Evolutionary conservation across 2,888 invertebrate genomes (phyloP), one percentile per base, ranked within the genome.

Genomic region (Ochlodes sylvanus): DNA sequence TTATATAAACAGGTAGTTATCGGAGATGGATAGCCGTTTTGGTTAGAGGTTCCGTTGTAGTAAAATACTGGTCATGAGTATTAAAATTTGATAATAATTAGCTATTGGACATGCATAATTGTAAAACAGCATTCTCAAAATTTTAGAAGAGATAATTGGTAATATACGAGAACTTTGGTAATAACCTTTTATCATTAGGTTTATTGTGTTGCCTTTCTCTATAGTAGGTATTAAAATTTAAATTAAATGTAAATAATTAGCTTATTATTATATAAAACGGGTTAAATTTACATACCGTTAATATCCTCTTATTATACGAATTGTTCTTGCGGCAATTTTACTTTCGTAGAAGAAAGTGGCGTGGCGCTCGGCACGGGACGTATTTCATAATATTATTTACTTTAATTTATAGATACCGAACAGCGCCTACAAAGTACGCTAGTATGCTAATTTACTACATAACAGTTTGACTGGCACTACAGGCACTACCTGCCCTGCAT

Each of bases 291-390:
- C 57, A 58, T 65, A 58, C 17, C 34, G 19, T 65, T 19, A 50
- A 50, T 58, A 65, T 50, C 17, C 14, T 19, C 65, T 52, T 58
- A 65, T 55, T 52, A 54, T 54, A 2, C 4, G 32, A n/a, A 65
- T 52, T 65, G 65, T 65, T 57, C 57, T 50, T 58, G 17, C n/a
- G 65, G 19, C 57, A 50, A 65, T 41, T 38, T 58, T n/a, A 58
- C 58, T 58, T 65, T 65, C 65, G 15, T 65, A 27, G 50, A 50
- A 50, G 50, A 50, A 50, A 58, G 41, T 65, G n/a, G 14, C 65
- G 65, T 58, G 52, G 41, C 38, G 44, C 15, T 14, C 42, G 55
- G 3, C 10, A 21, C 41, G 27, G 38, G n/a, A 6, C 54, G 14
- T 50, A 32, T 42, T 55, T 55, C 9, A 64, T 47, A 21, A 55